Conservation (phyloP, 2,888 invertebrate genomes). For the Apantesis nais region DNA sequence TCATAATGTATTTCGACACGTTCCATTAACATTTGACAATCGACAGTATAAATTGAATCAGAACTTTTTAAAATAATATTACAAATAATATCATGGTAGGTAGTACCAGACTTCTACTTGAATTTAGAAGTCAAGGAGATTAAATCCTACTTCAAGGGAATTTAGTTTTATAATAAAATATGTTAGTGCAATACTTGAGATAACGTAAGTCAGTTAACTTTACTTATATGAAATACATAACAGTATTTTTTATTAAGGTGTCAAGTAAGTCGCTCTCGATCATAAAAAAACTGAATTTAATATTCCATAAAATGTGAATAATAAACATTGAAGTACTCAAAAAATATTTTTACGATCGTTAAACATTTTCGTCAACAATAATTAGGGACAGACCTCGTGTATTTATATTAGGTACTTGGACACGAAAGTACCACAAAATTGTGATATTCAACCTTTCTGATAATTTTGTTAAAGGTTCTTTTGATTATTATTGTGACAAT, state of each 20-base stretch:
- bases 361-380: slow-evolving; percentile 34
- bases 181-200: background rate
- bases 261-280: slow-evolving; percentile 26
- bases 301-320: slow-evolving; percentile 25
- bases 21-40: no score
- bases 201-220: background rate
- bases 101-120: background rate
- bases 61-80: no score
- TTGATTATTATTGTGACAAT: background rate
- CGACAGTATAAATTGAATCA: no score
- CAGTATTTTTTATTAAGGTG: slow-evolving; percentile 11
- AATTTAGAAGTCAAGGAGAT: background rate
- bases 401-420: slow-evolving; percentile 9
- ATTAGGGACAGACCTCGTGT: slow-evolving; percentile 2
- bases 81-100: background rate
- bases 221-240: background rate
- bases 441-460: slow-evolving; percentile 2
- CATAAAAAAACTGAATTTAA: slow-evolving; percentile 26
- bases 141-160: background rate
- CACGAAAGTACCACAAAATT: background rate
- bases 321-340: slow-evolving; percentile 16
- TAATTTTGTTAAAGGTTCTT: slow-evolving; percentile 18
- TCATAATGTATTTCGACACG: no score
- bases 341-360: slow-evolving; percentile 22
- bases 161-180: background rate